Percentiles rank a stretch among this genome's conserved stretches.
These are phyloP conservation scores for Meloidogyne floridensis DNA, from an alignment of 1,140 invertebrate species.

Conservation along the genomic window DNA sequence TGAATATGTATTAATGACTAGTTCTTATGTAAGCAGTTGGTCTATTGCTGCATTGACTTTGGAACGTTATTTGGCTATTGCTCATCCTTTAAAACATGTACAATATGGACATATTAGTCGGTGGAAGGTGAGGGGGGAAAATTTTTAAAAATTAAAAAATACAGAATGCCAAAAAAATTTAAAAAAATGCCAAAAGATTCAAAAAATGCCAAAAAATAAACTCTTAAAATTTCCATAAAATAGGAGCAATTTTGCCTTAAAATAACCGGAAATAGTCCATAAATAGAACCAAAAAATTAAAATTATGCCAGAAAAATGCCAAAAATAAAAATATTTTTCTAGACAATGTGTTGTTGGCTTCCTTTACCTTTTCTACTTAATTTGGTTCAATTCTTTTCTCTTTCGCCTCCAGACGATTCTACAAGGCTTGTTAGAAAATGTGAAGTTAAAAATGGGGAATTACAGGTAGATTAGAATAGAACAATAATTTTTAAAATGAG, in stretches of 20 bases:
- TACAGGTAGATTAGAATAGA: slow-evolving; percentile 36
- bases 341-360: slow-evolving; percentile 56
- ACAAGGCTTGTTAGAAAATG: slow-evolving; percentile 47
- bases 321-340: not conserved
- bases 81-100: slow-evolving; percentile 60
- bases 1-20: slow-evolving; percentile 60
- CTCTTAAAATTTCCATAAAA: too few species aligned
- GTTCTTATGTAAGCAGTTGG: slow-evolving; percentile 62
- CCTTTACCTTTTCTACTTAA: slow-evolving; percentile 63
- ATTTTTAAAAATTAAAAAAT: slow-evolving; percentile 11
- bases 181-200: too few species aligned
- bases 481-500: too few species aligned
- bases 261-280: not conserved
- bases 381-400: slow-evolving; percentile 56
- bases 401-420: slow-evolving; percentile 46
- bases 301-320: not conserved
- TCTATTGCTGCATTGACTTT: slow-evolving; percentile 63
- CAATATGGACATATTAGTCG: slow-evolving; percentile 50
- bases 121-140: slow-evolving; percentile 3
- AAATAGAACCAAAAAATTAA: not conserved
- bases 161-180: too few species aligned
- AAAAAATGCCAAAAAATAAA: not conserved
- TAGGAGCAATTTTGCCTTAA: too few species aligned
- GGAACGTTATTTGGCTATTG: slow-evolving; percentile 62
- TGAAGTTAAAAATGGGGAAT: slow-evolving; percentile 49